These are phyloP conservation scores for Eupsilia transversa DNA, from an alignment of 2,888 invertebrate species.

Conservation along the genomic window DNA sequence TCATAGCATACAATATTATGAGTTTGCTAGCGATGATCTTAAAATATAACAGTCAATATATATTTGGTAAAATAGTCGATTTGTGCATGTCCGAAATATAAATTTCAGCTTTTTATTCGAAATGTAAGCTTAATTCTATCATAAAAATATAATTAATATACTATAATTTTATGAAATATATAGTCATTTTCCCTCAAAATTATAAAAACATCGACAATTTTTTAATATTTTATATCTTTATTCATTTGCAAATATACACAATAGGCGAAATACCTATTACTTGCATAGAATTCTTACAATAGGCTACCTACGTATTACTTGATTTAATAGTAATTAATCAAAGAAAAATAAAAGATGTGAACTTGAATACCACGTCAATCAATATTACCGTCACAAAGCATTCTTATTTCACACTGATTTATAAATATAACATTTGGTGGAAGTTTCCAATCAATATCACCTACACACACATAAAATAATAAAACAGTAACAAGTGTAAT, in stretches of 20 bases:
- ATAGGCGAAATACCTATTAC: slow-evolving; percentile 5
- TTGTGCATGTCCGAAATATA: slow-evolving; percentile 3
- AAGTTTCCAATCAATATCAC: slow-evolving; percentile 22
- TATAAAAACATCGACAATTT: slow-evolving; percentile 10
- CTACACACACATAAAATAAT: slow-evolving; percentile 17
- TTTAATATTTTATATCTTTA: background rate
- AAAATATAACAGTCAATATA: slow-evolving; percentile 39
- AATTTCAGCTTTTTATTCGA: slow-evolving; percentile 11
- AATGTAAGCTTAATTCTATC: background rate
- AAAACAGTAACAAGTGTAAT: slow-evolving; percentile 40
- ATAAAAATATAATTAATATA: slow-evolving; percentile 3
- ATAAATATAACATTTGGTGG: slow-evolving; percentile 49
- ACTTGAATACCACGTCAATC: slow-evolving; percentile 38
- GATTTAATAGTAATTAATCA: slow-evolving; percentile 24
- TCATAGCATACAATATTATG: slow-evolving; percentile 14
- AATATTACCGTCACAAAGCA: slow-evolving; percentile 19
- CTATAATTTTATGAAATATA: background rate
- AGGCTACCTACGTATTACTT: slow-evolving; percentile 20
- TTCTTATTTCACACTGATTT: slow-evolving; percentile 14
- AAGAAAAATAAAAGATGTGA: slow-evolving; percentile 22
- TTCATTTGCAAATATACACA: slow-evolving; percentile 7
- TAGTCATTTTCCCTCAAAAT: background rate
- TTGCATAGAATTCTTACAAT: slow-evolving; percentile 24
- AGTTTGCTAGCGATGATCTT: slow-evolving; percentile 10
- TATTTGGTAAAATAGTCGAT: slow-evolving; percentile 46